Conservation (phyloP, 2,888 invertebrate species). For the Tenthredo distinguenda region DNA sequence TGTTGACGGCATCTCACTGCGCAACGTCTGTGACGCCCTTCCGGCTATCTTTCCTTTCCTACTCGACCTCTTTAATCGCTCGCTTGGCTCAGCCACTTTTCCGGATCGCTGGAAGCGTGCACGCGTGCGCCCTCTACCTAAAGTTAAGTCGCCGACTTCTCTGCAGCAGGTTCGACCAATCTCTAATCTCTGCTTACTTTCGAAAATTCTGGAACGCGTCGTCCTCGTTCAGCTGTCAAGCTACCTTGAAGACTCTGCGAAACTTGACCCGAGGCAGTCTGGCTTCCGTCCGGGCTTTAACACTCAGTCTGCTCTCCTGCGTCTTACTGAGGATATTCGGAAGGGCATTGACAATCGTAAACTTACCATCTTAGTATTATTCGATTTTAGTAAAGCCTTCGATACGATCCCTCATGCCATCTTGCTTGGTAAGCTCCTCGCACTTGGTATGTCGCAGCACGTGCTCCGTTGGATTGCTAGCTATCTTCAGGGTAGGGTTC, state of each 20-base stretch:
- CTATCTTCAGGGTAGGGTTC: not conserved
- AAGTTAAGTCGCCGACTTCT: slow-evolving; percentile 53
- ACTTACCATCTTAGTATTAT: slow-evolving; percentile 57
- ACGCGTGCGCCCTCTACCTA: slow-evolving; percentile 60
- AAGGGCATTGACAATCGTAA: slow-evolving; percentile 57
- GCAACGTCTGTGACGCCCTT: not conserved
- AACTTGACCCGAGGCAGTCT: slow-evolving; percentile 62
- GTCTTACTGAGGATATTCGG: slow-evolving; percentile 61
- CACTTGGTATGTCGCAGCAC: slow-evolving; percentile 75
- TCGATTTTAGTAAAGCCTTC: slow-evolving; percentile 65
- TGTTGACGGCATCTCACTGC: not conserved
- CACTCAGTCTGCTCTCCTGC: slow-evolving; percentile 61
- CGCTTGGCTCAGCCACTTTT: slow-evolving; percentile 46
- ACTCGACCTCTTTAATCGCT: slow-evolving; percentile 35
- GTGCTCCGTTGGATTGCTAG: slow-evolving; percentile 70
- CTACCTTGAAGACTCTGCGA: slow-evolving; percentile 58
- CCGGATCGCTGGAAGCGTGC: slow-evolving; percentile 62
- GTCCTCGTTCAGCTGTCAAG: slow-evolving; percentile 56
- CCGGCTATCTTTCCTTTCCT: not conserved
- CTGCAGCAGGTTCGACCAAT: slow-evolving; percentile 62
- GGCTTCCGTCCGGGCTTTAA: slow-evolving; percentile 63
- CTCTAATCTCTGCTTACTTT: slow-evolving; percentile 59
- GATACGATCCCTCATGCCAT: slow-evolving; percentile 61
- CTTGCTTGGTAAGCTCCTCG: slow-evolving; percentile 56
- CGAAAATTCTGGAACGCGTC: slow-evolving; percentile 59